phyloP scores from a whole-genome alignment of 64 coral and sea anemone species.

The Porites australiensis region DNA sequence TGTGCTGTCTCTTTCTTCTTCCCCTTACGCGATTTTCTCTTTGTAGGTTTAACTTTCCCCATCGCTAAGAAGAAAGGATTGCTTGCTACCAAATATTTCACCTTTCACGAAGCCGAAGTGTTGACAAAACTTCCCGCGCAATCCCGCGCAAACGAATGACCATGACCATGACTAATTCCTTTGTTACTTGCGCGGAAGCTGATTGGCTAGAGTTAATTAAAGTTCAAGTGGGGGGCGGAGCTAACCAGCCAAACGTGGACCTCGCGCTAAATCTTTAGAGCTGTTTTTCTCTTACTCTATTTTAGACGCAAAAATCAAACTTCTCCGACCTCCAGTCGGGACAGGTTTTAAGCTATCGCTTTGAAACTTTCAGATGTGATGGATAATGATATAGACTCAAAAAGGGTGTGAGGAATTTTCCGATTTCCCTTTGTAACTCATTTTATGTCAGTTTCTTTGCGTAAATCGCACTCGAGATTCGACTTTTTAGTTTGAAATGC shows the following conservation, averaged over 20 bases:
- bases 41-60: slow-evolving; percentile 13
- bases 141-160: too few species aligned
- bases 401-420: too few species aligned
- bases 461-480: too few species aligned
- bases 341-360: too few species aligned
- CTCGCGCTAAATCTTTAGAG: background rate
- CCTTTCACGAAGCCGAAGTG: background rate
- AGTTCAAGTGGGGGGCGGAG: slow-evolving; percentile 16
- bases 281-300: background rate
- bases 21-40: background rate
- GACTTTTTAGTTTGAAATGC: too few species aligned
- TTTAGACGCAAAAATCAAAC: slow-evolving; percentile 3
- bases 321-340: background rate
- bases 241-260: slow-evolving; percentile 1
- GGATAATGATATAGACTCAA: too few species aligned
- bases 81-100: background rate
- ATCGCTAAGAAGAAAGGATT: background rate
- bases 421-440: too few species aligned
- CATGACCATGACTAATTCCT: too few species aligned
- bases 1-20: slow-evolving; percentile 1
- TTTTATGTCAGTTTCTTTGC: too few species aligned
- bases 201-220: slow-evolving; percentile 22
- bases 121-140: background rate
- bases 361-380: too few species aligned
- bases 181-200: background rate